These are phyloP conservation scores for Tangachromis dhanisi DNA, from an alignment of 2,113 vertebrate genomes.

Conservation along the genomic window DNA sequence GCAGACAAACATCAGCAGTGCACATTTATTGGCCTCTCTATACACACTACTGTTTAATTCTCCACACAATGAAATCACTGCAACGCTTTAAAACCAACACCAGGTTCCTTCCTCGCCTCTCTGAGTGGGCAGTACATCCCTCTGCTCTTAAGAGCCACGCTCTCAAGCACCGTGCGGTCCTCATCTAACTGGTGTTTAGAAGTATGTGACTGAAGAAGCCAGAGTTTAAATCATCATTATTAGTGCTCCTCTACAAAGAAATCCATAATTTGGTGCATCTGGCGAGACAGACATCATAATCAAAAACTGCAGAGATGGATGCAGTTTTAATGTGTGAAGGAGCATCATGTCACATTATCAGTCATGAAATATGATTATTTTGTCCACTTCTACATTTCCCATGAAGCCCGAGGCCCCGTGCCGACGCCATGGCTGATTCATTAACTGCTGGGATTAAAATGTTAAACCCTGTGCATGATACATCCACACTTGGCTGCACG, in stretches of 20 bases:
- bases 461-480: constrained; percentile 2
- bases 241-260: background rate
- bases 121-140: background rate
- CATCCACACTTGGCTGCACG: background rate
- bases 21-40: background rate
- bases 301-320: background rate
- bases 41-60: background rate
- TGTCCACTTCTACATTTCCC: background rate
- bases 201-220: background rate
- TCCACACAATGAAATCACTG: background rate
- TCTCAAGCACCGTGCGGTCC: background rate
- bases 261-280: background rate
- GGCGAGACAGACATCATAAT: background rate
- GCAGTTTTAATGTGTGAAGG: background rate
- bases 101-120: background rate
- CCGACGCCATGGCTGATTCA: background rate
- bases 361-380: background rate
- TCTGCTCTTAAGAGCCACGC: background rate
- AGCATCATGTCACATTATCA: background rate
- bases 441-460: background rate
- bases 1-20: background rate
- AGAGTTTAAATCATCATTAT: background rate
- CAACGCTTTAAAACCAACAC: background rate
- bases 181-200: background rate
- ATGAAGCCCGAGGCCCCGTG: background rate